Evolutionary conservation across 30 jellyfish, hydroid and myxozoan species (phyloP), one percentile per base, ranked within the genome.

Genomic region (Rhopilema esculentum): DNA sequence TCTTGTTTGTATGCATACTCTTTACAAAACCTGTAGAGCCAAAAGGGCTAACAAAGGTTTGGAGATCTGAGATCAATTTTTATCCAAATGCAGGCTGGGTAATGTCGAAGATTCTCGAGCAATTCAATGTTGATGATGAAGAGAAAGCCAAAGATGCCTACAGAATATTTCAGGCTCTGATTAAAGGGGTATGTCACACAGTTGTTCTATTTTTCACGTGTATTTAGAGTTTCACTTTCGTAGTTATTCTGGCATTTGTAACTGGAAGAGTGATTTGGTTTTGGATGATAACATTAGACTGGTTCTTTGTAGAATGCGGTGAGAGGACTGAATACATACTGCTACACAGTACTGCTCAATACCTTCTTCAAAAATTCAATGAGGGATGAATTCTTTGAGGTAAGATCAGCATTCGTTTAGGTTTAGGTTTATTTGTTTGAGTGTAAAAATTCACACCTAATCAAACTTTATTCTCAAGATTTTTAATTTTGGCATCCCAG

Each of bases 381-480:
- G 90, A 80, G 81, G 32, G 92, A 82, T 27, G 93, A 89, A 64
- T 89, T 89, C 76, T 89, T 89, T 65, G 68, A 72, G 93, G 97
- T 89, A 69, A 81, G 85, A 20, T 27, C 16, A 18, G 19, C 18
- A 17, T 73, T 6, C 12, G 6, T 12, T 40, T 40, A 12, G 6
- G 6, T 40, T 6, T 40, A 40, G 9, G 57, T 40, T 40, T 12
- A n/a, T n/a, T n/a, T n/a, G n/a, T n/a, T n/a, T n/a, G n/a, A n/a
- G n/a, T n/a, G n/a, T n/a, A n/a, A n/a, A n/a, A n/a, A n/a, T n/a
- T n/a, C n/a, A n/a, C n/a, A n/a, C n/a, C n/a, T n/a, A n/a, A n/a
- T n/a, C n/a, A n/a, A n/a, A n/a, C n/a, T n/a, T n/a, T n/a, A n/a
- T n/a, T n/a, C n/a, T n/a, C n/a, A n/a, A n/a, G n/a, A n/a, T n/a